Base-by-base conservation (phyloP, 2,113 vertebrate species). In the Aldabrachelys gigantea region DNA sequence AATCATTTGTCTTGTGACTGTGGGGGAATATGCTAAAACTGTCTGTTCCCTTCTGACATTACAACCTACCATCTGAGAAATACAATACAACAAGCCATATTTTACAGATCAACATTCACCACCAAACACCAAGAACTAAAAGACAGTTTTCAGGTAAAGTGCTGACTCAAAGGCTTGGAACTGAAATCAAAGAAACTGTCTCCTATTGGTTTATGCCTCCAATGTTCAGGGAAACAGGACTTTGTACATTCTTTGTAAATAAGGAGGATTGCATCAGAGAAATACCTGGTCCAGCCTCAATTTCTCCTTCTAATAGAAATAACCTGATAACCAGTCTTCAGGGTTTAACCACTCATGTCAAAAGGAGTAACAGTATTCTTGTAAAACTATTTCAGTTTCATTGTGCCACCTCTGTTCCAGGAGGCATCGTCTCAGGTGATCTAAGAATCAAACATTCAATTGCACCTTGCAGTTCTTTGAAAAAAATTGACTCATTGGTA, bases 241-340 rank as follows among this genome's bases (percentile, higher is more conserved):
- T 76, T 76, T 50, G 22, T 82, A 52, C 27, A 31, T 82, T 86
- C 90, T 86, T 91, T 1, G 0, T 88, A 84, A 95, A 85, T 56
- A 27, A 82, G 9, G 24, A 19, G 1, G 80, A 93, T 54, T 29
- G 65, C 56, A 79, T 5, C 19, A 53, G 89, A 89, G 84, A 94
- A 86, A 91, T 96, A 90, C 65, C 80, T 90, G 31, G 53, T 93
- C 29, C 38, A 52, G 93, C 85, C 88, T 24, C 81, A 82, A 14
- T 57, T 82, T 29, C 24, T 82, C 54, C 16, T 41, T 6, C 72
- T 82, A 38, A 57, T 16, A 41, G 54, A 82, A 57, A 27, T n/a
- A 57, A 44, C n/a, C 81, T 41, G 25, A n/a, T 31, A 69, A 17
- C 24, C 14, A 76, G 93, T 87, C 14, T 56, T 83, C 44, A 94